Percentiles rank a stretch among this genome's conserved stretches.
Conservation (phyloP, 2,797 vertebrate genomes). For the Phalloptychus januarius region DNA sequence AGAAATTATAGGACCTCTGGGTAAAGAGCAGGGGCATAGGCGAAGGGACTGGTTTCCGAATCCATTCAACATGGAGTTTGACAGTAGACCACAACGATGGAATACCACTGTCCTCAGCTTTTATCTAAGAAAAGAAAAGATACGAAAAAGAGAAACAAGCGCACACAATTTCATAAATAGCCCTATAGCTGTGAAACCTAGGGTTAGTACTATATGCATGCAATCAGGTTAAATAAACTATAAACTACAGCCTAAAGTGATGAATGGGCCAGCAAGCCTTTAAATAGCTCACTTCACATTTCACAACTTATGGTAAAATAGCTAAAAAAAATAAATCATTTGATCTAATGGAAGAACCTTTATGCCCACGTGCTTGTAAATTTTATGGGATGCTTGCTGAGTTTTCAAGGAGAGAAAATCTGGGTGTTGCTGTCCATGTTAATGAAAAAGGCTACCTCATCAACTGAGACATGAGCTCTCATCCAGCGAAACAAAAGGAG, state of each 20-base stretch:
- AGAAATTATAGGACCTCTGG: conserved; percentile 90
- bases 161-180: not conserved
- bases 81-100: conserved; percentile 90
- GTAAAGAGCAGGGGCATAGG: conserved; percentile 86
- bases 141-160: not conserved
- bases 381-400: conserved; percentile 14
- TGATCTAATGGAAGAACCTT: conserved; percentile 12
- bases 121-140: conserved; percentile 82
- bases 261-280: conserved; percentile 22
- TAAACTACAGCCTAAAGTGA: conserved; percentile 37
- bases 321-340: conserved; percentile 45
- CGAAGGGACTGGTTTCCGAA: conserved; percentile 86
- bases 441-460: conserved; percentile 5
- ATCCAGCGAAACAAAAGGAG: conserved; percentile 10
- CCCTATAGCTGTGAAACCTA: not conserved
- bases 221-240: conserved; percentile 22
- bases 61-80: conserved; percentile 93
- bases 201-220: conserved; percentile 2
- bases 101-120: conserved; percentile 92
- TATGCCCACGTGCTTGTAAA: conserved; percentile 28
- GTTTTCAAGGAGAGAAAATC: not conserved
- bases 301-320: conserved; percentile 27
- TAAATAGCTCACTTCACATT: conserved; percentile 25
- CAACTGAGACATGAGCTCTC: conserved; percentile 7
- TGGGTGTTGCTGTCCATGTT: conserved; percentile 4